A percentile compares a stretch with the other conserved stretches of the same genome.
Conservation (phyloP, 2,113 vertebrate genomes). For the Rhinolophus ferrumequinum region DNA sequence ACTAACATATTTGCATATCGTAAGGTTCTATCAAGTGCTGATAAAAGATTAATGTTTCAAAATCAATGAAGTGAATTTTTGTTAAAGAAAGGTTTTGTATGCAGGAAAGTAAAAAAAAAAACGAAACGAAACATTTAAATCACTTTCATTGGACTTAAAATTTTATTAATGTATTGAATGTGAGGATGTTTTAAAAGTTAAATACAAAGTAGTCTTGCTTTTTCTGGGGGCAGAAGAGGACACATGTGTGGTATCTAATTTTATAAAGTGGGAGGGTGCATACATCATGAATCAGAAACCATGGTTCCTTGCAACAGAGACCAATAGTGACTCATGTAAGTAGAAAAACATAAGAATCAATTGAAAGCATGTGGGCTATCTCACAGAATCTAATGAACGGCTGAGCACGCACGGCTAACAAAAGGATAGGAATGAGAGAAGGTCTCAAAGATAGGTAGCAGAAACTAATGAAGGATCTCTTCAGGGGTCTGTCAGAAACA, state of each 20-base stretch:
- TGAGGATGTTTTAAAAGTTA: constrained; percentile 29
- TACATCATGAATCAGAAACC: neutral
- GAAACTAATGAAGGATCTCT: neutral
- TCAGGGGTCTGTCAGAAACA: neutral
- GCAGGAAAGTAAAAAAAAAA: neutral
- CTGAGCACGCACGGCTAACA: neutral
- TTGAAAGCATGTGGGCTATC: neutral
- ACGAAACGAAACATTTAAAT: neutral
- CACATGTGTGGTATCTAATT: neutral
- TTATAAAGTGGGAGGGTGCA: neutral
- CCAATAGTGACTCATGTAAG: neutral
- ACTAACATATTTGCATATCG: constrained; percentile 15
- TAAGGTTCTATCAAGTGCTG: constrained; percentile 32
- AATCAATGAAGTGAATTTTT: constrained; percentile 33
- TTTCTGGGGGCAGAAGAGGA: neutral
- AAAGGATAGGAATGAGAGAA: neutral
- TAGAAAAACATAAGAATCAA: neutral
- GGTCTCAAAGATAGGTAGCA: neutral
- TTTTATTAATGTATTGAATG: neutral
- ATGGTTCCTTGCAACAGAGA: neutral
- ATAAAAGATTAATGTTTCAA: constrained; percentile 57
- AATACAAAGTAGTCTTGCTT: neutral
- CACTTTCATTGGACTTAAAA: neutral
- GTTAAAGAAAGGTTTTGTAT: neutral
- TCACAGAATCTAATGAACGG: neutral